Evolutionary conservation across 2,888 invertebrate genomes (phyloP).

Genomic region (Drosophila kanekoi): DNA sequence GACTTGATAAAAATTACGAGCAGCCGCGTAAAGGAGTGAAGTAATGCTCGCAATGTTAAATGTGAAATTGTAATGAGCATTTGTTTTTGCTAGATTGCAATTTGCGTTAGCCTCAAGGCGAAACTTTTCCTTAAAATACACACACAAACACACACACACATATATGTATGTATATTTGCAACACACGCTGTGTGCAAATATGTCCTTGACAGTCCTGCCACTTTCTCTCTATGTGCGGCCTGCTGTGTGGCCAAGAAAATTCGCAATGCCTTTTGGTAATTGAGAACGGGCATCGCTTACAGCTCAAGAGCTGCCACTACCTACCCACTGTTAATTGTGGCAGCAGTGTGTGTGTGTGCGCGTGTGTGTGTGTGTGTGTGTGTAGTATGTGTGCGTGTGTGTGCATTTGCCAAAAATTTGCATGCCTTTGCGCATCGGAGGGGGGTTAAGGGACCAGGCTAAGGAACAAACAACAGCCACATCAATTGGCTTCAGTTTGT

Average conservation of each 20-base stretch:
- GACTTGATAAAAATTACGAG: constrained; percentile 63
- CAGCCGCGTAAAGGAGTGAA: constrained; percentile 45
- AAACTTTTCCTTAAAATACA: constrained; percentile 12
- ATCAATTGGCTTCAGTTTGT: constrained; percentile 54
- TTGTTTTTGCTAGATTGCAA: constrained; percentile 23
- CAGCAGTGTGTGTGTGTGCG: constrained; percentile 11
- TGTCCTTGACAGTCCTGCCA: constrained; percentile 54
- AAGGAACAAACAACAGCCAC: constrained; percentile 24
- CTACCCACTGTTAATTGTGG: constrained; percentile 53
- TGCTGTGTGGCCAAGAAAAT: constrained; percentile 55
- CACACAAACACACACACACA: not conserved
- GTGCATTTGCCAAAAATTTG: constrained; percentile 64
- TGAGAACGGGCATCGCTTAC: constrained; percentile 57
- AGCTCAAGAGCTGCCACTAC: constrained; percentile 20
- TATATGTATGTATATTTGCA: not conserved
- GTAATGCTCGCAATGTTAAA: constrained; percentile 32
- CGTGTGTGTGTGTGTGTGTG: constrained; percentile 26
- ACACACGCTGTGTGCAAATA: constrained; percentile 43
- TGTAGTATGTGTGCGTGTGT: constrained; percentile 19
- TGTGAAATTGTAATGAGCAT: constrained; percentile 63
- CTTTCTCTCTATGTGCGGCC: constrained; percentile 56
- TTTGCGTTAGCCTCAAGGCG: constrained; percentile 22
- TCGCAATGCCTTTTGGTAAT: constrained; percentile 54
- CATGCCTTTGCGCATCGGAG: constrained; percentile 59
- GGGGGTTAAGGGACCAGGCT: constrained; percentile 30